Conservation (phyloP, 2,797 vertebrate genomes). For the Geotria australis region DNA sequence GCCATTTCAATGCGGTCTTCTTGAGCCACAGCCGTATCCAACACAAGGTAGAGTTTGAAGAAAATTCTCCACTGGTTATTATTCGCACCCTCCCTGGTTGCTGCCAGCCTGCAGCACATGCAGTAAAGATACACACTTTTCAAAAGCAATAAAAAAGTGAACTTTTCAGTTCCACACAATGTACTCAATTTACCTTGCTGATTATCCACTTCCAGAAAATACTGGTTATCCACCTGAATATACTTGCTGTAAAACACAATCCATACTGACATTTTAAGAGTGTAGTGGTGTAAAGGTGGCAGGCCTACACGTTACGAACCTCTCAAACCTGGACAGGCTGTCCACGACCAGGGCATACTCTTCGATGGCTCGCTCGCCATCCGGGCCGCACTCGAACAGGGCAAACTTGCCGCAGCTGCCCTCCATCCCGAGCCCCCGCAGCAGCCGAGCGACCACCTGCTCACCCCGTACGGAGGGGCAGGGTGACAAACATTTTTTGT, state of each 20-base stretch:
- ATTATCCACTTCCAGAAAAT: too few species aligned
- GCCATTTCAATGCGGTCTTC: conserved; percentile 48
- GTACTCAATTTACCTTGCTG: too few species aligned
- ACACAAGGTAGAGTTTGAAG: conserved; percentile 61
- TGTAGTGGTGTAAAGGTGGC: too few species aligned
- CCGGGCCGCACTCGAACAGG: conserved; percentile 42
- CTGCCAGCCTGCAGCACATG: conserved; percentile 1
- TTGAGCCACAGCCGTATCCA: conserved; percentile 42
- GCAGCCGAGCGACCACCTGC: conserved; percentile 51
- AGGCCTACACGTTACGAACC: conserved; percentile 18
- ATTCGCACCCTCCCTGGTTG: conserved; percentile 22
- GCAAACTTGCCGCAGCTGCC: conserved; percentile 56
- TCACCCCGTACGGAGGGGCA: conserved; percentile 3
- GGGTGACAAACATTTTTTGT: not conserved
- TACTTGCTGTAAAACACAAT: too few species aligned
- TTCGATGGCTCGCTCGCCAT: conserved; percentile 37
- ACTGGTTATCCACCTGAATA: too few species aligned
- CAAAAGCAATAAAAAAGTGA: conserved; percentile 15
- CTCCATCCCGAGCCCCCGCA: conserved; percentile 40
- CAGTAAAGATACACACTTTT: too few species aligned
- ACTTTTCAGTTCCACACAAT: not conserved
- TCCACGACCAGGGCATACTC: conserved; percentile 45
- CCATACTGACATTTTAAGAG: too few species aligned
- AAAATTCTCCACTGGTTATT: conserved; percentile 33
- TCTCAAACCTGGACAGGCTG: conserved; percentile 65